Base-by-base conservation (phyloP, 2,888 invertebrate genomes). In the Agonopterix subpropinquella region DNA sequence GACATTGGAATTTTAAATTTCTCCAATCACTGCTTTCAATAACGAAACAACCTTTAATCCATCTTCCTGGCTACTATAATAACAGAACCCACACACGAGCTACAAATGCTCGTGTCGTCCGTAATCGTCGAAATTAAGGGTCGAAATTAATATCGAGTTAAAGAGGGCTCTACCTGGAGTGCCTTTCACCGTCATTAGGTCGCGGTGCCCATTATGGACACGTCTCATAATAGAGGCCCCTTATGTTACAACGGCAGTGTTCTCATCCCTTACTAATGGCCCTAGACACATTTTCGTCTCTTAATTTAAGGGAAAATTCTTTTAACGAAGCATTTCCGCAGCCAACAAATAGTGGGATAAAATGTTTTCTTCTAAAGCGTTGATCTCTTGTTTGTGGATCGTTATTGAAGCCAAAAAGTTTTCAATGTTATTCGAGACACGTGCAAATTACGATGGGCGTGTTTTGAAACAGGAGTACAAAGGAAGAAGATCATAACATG, bases 141-240 rank as follows among this genome's bases (percentile, higher is more conserved):
- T 64, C 59, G 61, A 64, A 65, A 73, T 73, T 77, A 76, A 74
- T 75, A 75, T 71, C 62, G 63, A 73, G 69, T 73, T 74, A 72
- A 73, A 72, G 69, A 69, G 70, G 67, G 64, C 66, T 71, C 64
- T 73, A 72, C 73, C 71, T 76, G 71, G 62, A 73, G 70, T 65
- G 73, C 71, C 71, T 67, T 73, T 70, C 65, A 62, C 64, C 64
- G 67, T 67, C 69, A 73, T 79, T 77, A 75, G 70, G 68, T 65
- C 64, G 70, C 62, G 66, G 62, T 62, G 60, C 64, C 73, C 69
- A 73, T 76, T 73, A 77, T 65, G 67, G 68, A 67, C 67, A 67
- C 54, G 60, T 53, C 66, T 64, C 68, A 68, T 80, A 78, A 79
- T 80, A 68, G 72, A 69, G 64, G 65, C 67, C 65, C 73, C 72